Percentiles rank a stretch among this genome's conserved stretches.
Conservation (phyloP, 2,113 vertebrate species). For the Odontesthes bonariensis region DNA sequence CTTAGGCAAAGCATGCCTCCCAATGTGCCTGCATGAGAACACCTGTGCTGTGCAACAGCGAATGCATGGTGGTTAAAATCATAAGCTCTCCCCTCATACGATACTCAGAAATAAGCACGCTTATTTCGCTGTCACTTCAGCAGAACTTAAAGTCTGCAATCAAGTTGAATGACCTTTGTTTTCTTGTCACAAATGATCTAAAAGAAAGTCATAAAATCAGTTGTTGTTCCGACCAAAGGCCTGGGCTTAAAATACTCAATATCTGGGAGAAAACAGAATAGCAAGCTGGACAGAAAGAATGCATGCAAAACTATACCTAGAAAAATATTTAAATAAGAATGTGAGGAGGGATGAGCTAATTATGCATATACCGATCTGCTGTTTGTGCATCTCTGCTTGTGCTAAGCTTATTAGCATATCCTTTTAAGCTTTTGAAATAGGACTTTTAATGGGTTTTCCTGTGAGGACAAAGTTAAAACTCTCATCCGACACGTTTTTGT, state of each 20-base stretch:
- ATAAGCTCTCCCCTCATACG: conserved; percentile 39
- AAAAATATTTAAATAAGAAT: conserved; percentile 7
- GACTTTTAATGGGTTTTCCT: not conserved
- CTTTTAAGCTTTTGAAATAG: not conserved
- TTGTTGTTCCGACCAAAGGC: conserved; percentile 14
- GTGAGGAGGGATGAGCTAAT: not conserved
- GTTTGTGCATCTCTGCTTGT: not conserved
- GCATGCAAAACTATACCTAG: conserved; percentile 23
- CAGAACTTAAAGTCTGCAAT: conserved; percentile 4
- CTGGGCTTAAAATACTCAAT: conserved; percentile 11
- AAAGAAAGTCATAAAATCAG: conserved; percentile 3
- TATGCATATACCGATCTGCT: not conserved
- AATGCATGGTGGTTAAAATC: conserved; percentile 25
- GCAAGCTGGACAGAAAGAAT: not conserved
- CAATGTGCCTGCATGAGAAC: conserved; percentile 76
- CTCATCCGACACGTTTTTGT: too few species aligned
- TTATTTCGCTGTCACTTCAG: not conserved
- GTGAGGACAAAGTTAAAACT: not conserved
- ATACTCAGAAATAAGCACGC: conserved; percentile 31
- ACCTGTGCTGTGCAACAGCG: conserved; percentile 51
- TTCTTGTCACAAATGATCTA: conserved; percentile 5
- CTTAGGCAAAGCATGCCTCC: conserved; percentile 79
- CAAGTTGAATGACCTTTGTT: not conserved
- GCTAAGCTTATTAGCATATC: not conserved
- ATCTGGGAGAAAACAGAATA: conserved; percentile 9